Evolutionary conservation across 2,113 vertebrate genomes (phyloP).

Genomic region (Bubo scandiacus): DNA sequence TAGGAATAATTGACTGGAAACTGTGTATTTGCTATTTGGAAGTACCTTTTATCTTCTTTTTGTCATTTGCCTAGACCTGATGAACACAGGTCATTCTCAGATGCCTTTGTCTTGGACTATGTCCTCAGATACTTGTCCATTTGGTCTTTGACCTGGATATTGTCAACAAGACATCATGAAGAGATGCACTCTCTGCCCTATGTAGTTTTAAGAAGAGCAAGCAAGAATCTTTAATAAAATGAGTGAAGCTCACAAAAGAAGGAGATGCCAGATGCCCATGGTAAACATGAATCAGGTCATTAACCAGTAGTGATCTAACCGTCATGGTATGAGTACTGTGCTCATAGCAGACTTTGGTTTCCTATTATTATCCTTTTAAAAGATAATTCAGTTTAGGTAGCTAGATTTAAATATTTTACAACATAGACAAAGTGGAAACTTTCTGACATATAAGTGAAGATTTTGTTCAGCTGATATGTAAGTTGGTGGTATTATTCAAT

Average conservation of each 20-base stretch:
- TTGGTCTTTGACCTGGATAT: background rate
- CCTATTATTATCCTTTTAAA: background rate
- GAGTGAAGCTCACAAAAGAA: background rate
- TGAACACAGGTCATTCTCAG: background rate
- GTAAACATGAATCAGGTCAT: background rate
- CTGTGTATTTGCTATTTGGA: background rate
- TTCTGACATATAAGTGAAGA: background rate
- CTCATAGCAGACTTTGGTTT: background rate
- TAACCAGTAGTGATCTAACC: background rate
- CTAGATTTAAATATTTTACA: background rate
- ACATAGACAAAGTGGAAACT: background rate
- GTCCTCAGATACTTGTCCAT: background rate
- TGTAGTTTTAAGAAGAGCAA: background rate
- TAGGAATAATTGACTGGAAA: background rate
- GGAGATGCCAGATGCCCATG: background rate
- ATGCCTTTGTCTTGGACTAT: background rate
- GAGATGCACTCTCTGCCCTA: background rate
- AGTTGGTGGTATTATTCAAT: background rate
- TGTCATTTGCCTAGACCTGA: background rate
- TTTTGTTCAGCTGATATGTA: background rate
- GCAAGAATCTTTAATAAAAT: background rate
- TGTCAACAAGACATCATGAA: background rate
- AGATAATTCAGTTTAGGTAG: background rate
- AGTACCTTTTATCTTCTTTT: background rate
- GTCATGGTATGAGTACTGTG: background rate